Base-by-base conservation (phyloP, 1,140 invertebrate genomes). In the Episyrphus balteatus region DNA sequence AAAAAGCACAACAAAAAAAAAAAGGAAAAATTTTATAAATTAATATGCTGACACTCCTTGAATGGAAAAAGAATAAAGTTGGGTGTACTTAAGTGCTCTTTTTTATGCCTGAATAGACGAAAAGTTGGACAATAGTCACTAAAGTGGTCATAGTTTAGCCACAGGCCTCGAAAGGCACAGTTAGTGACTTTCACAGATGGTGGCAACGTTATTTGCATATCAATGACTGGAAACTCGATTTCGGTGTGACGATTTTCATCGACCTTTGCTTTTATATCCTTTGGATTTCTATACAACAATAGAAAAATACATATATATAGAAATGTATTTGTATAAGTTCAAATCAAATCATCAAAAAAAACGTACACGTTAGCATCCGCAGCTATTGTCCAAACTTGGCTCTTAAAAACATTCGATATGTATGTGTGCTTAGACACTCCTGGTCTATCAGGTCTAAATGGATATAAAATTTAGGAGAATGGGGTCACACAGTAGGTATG, bases 71-170 rank as follows among this genome's bases (percentile, higher is more conserved):
- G 8, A 5, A 26, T 8, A 3, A 26, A 26, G 21, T 26, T 26
- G 21, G 21, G 21, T 8, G 21, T 18, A 44, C 30, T 44, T 21
- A 26, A 44, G n/a, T 31, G n/a, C 30, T 18, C 13, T 26, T 26
- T 26, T 26, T 8, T 26, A 26, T 26, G 21, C 21, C 21, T 26
- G 3, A 26, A 26, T 26, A 26, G 21, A 8, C 21, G 21, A 26
- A 67, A 78, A n/a, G 69, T 72, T 3, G 50, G 53, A 51, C 70
- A 68, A 10, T 66, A 61, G 46, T 75, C 71, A 48, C 70, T 74
- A 15, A 73, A 73, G 59, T 81, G 78, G 51, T 82, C 79, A 51
- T 80, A 80, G 46, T 72, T 73, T 6, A 78, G 47, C 72, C 79
- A 79, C 38, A 82, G 64, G 8, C 70, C 73, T 37, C 80, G 66